Percentiles rank a stretch among this genome's conserved stretches.
phyloP scores from a whole-genome alignment of 2,888 invertebrate species.

The Heliconius ethilla region DNA sequence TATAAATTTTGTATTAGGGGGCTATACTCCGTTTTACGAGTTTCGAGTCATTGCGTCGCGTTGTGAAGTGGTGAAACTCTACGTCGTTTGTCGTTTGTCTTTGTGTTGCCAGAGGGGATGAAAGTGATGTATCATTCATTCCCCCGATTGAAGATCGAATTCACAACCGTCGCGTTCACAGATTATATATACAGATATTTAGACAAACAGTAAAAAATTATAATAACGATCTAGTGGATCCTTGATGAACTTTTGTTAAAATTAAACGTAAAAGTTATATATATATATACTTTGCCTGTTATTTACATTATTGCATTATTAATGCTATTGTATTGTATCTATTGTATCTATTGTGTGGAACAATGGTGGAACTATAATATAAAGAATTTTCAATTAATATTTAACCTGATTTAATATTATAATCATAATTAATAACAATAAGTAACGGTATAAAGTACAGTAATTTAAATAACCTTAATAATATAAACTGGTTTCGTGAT shows the following conservation, averaged over 20 bases:
- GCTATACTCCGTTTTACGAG: too few relatives aligned
- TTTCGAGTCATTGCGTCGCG: too few relatives aligned
- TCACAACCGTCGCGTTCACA: too few relatives aligned
- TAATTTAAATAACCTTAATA: slow-evolving; percentile 3
- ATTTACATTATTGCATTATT: background rate
- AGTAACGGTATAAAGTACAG: background rate
- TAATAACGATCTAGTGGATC: background rate
- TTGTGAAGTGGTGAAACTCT: too few relatives aligned
- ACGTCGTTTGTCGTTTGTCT: too few relatives aligned
- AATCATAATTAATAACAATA: background rate
- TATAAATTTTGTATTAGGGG: background rate
- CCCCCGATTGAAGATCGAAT: too few relatives aligned
- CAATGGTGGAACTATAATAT: background rate
- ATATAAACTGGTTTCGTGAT: slow-evolving; percentile 46
- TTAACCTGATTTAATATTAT: background rate
- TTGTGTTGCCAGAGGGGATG: too few relatives aligned
- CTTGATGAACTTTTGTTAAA: background rate
- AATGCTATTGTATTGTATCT: background rate
- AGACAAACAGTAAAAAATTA: too few relatives aligned
- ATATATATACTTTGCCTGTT: background rate
- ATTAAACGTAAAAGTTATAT: background rate
- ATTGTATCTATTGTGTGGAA: too few relatives aligned
- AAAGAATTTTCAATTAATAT: background rate
- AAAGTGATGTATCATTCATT: too few relatives aligned
- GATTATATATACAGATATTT: too few relatives aligned